A percentile compares a stretch with the other conserved stretches of the same genome.
Evolutionary conservation across 2,888 invertebrate species (phyloP).

Genomic region (Tachina fera): DNA sequence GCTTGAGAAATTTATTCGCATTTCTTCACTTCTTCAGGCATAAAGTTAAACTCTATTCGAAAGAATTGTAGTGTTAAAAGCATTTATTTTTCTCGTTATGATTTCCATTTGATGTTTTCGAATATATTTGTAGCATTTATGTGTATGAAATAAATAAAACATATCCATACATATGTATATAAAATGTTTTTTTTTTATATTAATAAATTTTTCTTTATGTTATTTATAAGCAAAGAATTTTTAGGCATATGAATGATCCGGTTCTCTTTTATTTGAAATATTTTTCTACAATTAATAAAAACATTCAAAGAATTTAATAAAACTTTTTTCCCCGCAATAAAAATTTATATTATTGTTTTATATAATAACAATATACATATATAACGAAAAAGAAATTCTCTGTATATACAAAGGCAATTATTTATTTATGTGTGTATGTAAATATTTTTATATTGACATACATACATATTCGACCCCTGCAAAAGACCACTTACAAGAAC

Average conservation of each 20-base stretch:
- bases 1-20: no score
- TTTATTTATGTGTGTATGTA: neutral
- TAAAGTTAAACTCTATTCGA: conserved; percentile 37
- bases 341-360: conserved; percentile 44
- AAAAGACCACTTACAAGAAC: no score
- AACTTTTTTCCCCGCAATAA: conserved; percentile 42
- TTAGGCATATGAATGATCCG: conserved; percentile 64
- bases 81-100: conserved; percentile 40
- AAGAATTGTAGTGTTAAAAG: neutral
- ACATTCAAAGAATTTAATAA: conserved; percentile 68
- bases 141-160: conserved; percentile 33
- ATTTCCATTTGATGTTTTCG: conserved; percentile 61
- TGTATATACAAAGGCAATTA: neutral
- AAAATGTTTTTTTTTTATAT: conserved; percentile 43
- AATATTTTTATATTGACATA: neutral
- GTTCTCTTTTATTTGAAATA: conserved; percentile 58
- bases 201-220: conserved; percentile 35
- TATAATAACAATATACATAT: conserved; percentile 34
- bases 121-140: neutral
- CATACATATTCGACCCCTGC: no score
- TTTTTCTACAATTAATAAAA: conserved; percentile 60
- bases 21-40: no score
- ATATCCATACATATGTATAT: conserved; percentile 14
- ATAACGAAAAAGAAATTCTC: neutral
- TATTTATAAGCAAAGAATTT: conserved; percentile 62